Evolutionary conservation across 2,888 invertebrate species (phyloP).

Genomic region (Abrostola tripartita): DNA sequence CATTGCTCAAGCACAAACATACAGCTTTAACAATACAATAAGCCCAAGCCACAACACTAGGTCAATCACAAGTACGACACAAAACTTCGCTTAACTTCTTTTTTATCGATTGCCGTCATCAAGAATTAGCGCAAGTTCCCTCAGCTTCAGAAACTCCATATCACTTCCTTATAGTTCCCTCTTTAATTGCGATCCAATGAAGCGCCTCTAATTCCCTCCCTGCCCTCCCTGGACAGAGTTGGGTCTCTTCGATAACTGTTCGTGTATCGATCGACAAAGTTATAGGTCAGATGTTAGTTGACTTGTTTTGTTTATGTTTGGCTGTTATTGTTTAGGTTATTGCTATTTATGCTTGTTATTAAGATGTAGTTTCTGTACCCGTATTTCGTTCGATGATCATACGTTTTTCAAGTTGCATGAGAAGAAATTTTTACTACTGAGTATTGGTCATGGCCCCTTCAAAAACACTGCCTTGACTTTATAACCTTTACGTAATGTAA

Average conservation of each 20-base stretch:
- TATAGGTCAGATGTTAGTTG: conserved; percentile 41
- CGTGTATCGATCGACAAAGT: conserved; percentile 46
- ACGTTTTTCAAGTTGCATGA: no score
- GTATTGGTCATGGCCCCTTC: no score
- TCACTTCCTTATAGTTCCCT: conserved; percentile 68
- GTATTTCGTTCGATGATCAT: neutral
- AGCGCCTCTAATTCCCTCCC: conserved; percentile 79
- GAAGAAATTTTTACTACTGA: no score
- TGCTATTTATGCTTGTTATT: conserved; percentile 6
- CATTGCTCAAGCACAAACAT: no score
- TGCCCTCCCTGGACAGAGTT: conserved; percentile 27
- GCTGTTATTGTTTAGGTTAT: conserved; percentile 23
- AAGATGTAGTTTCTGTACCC: conserved; percentile 3
- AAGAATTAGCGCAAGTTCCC: conserved; percentile 49
- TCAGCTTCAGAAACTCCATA: conserved; percentile 59
- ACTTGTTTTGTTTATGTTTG: conserved; percentile 25
- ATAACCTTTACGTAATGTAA: no score
- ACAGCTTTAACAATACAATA: neutral
- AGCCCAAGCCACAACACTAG: neutral
- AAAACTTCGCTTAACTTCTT: conserved; percentile 2
- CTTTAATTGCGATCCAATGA: conserved; percentile 87
- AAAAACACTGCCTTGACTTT: no score
- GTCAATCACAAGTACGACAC: no score
- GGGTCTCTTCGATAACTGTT: conserved; percentile 43
- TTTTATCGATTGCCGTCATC: conserved; percentile 40